These are phyloP conservation scores for Heliconius hewitsoni DNA, from an alignment of 1,140 invertebrate species.

Conservation along the genomic window DNA sequence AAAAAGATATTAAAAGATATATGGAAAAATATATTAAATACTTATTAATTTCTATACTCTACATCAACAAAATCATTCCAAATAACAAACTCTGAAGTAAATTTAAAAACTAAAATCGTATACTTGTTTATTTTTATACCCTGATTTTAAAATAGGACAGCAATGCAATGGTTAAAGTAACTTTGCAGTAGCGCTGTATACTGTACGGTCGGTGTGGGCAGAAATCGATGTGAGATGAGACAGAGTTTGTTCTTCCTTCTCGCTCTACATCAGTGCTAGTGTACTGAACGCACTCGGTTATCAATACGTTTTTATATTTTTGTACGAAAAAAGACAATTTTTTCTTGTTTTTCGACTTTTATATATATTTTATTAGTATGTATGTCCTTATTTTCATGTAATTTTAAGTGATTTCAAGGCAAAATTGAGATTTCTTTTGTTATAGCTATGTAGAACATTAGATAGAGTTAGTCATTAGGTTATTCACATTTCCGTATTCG, in stretches of 20 bases:
- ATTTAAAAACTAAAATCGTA: not conserved
- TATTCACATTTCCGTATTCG: conserved; percentile 13
- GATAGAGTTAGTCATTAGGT: not conserved
- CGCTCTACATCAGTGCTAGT: conserved; percentile 57
- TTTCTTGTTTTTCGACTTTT: not conserved
- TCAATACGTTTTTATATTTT: not conserved
- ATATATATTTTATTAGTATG: not conserved
- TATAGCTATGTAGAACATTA: not conserved
- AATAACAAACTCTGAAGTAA: not conserved
- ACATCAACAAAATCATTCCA: not conserved
- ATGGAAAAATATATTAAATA: not conserved
- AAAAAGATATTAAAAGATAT: not conserved
- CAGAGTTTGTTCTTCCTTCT: conserved; percentile 35
- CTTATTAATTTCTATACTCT: not conserved
- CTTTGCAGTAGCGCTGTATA: conserved; percentile 61
- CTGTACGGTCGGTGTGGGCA: conserved; percentile 46
- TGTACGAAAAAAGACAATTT: not conserved
- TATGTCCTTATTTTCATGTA: not conserved
- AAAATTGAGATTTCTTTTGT: not conserved
- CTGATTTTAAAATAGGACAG: conserved; percentile 61
- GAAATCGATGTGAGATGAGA: conserved; percentile 69
- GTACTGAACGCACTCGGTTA: conserved; percentile 60
- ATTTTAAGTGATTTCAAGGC: not conserved
- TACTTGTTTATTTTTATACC: not conserved
- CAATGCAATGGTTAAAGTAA: conserved; percentile 53